A percentile compares a stretch with the other conserved stretches of the same genome.
Conservation (phyloP, 2,113 vertebrate species). For the Poeciliopsis turrubarensis region DNA sequence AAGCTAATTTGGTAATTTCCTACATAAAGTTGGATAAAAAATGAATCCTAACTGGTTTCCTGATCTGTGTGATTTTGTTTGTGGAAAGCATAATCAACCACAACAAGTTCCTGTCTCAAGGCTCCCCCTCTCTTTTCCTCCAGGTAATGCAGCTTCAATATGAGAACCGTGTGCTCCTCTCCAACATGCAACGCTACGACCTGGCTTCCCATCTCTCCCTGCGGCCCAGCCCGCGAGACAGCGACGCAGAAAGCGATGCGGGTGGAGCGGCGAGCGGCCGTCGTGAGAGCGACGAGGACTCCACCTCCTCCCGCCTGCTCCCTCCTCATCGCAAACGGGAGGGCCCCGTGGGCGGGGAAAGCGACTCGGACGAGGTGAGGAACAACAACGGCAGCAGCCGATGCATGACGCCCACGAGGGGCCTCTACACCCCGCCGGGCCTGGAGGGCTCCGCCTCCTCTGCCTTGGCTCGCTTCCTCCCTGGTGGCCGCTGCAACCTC, state of each 20-base stretch:
- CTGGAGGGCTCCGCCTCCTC: conserved; percentile 84
- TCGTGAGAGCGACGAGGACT: conserved; percentile 91
- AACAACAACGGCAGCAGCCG: conserved; percentile 81
- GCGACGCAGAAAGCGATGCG: conserved; percentile 88
- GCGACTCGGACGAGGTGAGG: conserved; percentile 92
- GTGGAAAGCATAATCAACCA: not conserved
- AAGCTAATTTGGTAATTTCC: not conserved
- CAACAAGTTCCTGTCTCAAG: not conserved
- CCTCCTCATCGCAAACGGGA: conserved; percentile 95
- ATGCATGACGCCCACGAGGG: conserved; percentile 88
- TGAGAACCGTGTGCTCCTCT: conserved; percentile 94
- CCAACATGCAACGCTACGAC: conserved; percentile 96
- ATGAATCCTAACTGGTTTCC: not conserved
- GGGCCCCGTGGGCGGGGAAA: conserved; percentile 93
- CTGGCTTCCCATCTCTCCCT: conserved; percentile 91
- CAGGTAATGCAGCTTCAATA: conserved; percentile 97
- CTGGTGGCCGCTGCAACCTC: conserved; percentile 79
- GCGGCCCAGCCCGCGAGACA: conserved; percentile 88
- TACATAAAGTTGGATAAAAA: not conserved
- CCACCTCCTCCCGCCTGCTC: conserved; percentile 83
- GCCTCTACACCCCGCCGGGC: conserved; percentile 84
- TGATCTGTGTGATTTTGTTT: not conserved
- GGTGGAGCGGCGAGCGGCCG: conserved; percentile 84
- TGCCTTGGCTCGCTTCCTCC: conserved; percentile 80
- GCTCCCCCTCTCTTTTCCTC: not conserved